A percentile compares a stretch with the other conserved stretches of the same genome.
phyloP scores from a whole-genome alignment of 2,888 invertebrate genomes.

The Pammene fasciana region DNA sequence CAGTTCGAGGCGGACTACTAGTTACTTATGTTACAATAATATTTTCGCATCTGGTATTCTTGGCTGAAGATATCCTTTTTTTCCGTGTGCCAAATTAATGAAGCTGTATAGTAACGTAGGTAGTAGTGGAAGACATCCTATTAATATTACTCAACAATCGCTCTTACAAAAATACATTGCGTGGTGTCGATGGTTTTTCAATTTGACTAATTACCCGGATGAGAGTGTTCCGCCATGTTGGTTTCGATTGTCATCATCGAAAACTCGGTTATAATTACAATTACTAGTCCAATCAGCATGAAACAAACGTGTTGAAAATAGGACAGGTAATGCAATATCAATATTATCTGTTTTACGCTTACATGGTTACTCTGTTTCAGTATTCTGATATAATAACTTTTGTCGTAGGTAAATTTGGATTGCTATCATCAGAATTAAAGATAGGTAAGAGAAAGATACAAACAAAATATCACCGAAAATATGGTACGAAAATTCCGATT shows the following conservation, averaged over 20 bases:
- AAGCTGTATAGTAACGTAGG: no score
- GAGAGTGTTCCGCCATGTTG: constrained; percentile 15
- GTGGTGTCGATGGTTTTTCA: constrained; percentile 15
- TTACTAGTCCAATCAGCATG: constrained; percentile 3
- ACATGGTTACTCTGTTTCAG: neutral
- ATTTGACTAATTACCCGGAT: constrained; percentile 29
- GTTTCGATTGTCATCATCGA: constrained; percentile 19
- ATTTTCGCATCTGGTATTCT: no score
- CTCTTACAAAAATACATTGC: constrained; percentile 10
- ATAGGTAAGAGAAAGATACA: no score
- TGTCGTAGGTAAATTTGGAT: no score
- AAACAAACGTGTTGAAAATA: neutral
- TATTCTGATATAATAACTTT: no score
- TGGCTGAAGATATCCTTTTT: no score
- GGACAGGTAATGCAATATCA: neutral
- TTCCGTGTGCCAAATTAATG: no score
- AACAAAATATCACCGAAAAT: no score
- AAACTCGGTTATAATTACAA: constrained; percentile 26
- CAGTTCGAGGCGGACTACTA: no score
- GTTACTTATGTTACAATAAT: no score
- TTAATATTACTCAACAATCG: constrained; percentile 8
- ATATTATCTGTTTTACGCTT: neutral
- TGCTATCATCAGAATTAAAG: no score
- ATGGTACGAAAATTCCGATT: no score
- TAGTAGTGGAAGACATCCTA: neutral